A percentile compares a stretch with the other conserved stretches of the same genome.
Evolutionary conservation across 2,888 invertebrate genomes (phyloP).

Genomic region (Sinopyrophorus schimmeli): DNA sequence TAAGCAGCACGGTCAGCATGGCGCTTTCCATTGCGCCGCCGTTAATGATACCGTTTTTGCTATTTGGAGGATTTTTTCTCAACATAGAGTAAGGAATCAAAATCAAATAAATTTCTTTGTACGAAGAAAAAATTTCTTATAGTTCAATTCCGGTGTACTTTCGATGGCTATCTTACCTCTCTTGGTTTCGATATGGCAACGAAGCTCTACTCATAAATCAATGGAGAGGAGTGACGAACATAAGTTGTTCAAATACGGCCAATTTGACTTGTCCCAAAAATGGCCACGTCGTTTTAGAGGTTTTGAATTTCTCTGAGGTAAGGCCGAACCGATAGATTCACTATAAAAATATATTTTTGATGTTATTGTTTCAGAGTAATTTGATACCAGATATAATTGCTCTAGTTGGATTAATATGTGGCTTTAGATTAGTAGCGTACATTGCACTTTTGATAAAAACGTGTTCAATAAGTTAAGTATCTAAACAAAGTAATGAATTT

Average conservation of each 20-base stretch:
- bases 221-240: conserved; percentile 78
- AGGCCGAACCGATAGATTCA: conserved; percentile 21
- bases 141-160: conserved; percentile 85
- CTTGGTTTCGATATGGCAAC: conserved; percentile 92
- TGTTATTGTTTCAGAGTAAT: conserved; percentile 11
- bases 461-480: no score
- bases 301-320: conserved; percentile 77
- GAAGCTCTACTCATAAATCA: conserved; percentile 88
- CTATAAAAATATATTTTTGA: not conserved
- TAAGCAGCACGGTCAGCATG: conserved; percentile 81
- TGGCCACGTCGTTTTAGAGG: conserved; percentile 77
- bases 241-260: conserved; percentile 68
- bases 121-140: conserved; percentile 34
- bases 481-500: no score
- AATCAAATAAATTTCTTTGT: no score
- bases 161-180: conserved; percentile 83
- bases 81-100: conserved; percentile 75
- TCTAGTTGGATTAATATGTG: conserved; percentile 6
- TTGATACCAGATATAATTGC: conserved; percentile 12
- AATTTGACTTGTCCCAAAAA: conserved; percentile 78
- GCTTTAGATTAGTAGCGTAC: conserved; percentile 14
- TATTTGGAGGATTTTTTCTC: conserved; percentile 95
- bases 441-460: conserved; percentile 9
- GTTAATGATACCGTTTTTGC: conserved; percentile 87
- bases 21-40: conserved; percentile 91